phyloP scores from a whole-genome alignment of 2,888 invertebrate species.

The Sesia bembeciformis region DNA sequence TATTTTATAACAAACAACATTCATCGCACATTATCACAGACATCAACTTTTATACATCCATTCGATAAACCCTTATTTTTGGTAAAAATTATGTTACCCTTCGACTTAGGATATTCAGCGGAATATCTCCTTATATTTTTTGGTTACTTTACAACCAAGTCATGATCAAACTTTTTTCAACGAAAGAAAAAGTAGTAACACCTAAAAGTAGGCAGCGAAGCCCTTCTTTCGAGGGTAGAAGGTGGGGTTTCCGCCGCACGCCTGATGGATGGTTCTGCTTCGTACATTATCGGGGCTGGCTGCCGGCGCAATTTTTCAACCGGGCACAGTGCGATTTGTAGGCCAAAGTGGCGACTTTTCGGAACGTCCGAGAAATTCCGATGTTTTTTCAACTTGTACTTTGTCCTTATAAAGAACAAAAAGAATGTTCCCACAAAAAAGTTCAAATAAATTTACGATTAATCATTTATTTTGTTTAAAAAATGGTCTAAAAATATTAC shows the following conservation, averaged over 20 bases:
- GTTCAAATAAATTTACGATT: not conserved
- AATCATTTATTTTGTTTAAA: not conserved
- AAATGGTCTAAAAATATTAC: not conserved
- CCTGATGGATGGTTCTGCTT: constrained; percentile 42
- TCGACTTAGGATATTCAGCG: no score
- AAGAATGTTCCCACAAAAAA: no score
- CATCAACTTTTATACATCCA: no score
- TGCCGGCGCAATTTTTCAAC: constrained; percentile 47
- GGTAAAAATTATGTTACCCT: no score
- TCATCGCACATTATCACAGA: no score
- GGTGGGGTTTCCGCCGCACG: constrained; percentile 18
- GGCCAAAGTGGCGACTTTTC: constrained; percentile 26
- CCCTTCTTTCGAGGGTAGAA: constrained; percentile 14
- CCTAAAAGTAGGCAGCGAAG: no score
- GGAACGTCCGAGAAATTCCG: constrained; percentile 10
- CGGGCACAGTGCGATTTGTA: constrained; percentile 32
- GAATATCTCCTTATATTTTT: no score
- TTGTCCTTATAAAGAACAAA: no score
- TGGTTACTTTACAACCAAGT: not conserved
- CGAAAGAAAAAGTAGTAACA: no score
- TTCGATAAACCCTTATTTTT: no score
- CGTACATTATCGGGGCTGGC: constrained; percentile 48
- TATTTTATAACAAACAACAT: no score
- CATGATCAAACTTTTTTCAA: not conserved
- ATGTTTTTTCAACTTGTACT: constrained; percentile 1